Conservation (phyloP, 2,888 invertebrate genomes). For the Trichopoda pennipes region DNA sequence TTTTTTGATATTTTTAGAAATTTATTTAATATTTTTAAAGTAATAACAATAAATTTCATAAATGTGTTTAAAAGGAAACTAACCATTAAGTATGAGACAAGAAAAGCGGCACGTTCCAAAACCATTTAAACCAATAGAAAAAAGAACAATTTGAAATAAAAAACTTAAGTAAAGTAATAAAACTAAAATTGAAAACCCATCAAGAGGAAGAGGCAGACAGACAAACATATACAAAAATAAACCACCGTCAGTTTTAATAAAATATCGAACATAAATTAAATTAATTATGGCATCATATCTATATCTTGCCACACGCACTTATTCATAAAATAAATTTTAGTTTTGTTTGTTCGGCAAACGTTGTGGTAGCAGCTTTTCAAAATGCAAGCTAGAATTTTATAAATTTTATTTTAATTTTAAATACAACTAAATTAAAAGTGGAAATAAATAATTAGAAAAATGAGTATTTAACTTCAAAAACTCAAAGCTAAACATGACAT, state of each 20-base stretch:
- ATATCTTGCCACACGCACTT: slow-evolving; percentile 27
- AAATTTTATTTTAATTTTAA: slow-evolving; percentile 40
- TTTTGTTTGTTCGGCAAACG: slow-evolving; percentile 38
- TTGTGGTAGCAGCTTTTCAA: slow-evolving; percentile 53
- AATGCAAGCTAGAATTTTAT: slow-evolving; percentile 32
- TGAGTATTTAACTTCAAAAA: slow-evolving; percentile 62
- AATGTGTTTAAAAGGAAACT: slow-evolving; percentile 64
- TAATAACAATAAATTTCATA: slow-evolving; percentile 69
- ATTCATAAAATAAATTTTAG: slow-evolving; percentile 9
- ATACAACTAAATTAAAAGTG: slow-evolving; percentile 51
- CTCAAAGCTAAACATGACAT: slow-evolving; percentile 20
- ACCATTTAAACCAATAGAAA: slow-evolving; percentile 77
- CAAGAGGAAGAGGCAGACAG: not conserved
- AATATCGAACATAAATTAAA: slow-evolving; percentile 79
- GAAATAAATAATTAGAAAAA: slow-evolving; percentile 54
- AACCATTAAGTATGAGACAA: slow-evolving; percentile 62
- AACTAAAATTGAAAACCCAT: slow-evolving; percentile 26
- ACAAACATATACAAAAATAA: slow-evolving; percentile 10
- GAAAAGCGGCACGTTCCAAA: slow-evolving; percentile 77
- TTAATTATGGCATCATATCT: slow-evolving; percentile 75
- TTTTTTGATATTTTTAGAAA: slow-evolving; percentile 60
- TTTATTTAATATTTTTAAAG: slow-evolving; percentile 67
- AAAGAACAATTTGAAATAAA: slow-evolving; percentile 7
- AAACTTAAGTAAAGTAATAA: not conserved
- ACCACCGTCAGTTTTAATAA: slow-evolving; percentile 72